A percentile compares a stretch with the other conserved stretches of the same genome.
phyloP scores from a whole-genome alignment of 2,888 invertebrate genomes.

The Drosophila tanythrix region DNA sequence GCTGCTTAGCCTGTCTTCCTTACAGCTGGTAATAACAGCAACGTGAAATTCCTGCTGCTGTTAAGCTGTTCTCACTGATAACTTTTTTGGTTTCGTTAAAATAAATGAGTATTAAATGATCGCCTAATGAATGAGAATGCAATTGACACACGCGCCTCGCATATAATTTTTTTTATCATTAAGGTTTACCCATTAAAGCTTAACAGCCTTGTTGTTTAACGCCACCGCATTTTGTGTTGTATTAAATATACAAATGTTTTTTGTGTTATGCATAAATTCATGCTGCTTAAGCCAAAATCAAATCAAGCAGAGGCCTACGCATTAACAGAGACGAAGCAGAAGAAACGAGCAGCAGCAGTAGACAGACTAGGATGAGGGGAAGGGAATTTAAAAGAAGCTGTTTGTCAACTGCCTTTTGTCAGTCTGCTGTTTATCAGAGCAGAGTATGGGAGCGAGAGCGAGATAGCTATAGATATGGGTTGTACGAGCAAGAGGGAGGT shows the following conservation, averaged over 20 bases:
- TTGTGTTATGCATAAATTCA: conserved; percentile 57
- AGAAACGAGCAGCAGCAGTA: background rate
- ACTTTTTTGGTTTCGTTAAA: background rate
- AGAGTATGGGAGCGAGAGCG: background rate
- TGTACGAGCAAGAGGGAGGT: background rate
- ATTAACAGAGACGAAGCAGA: conserved; percentile 15
- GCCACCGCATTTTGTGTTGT: conserved; percentile 28
- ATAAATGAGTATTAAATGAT: conserved; percentile 18
- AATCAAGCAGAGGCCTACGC: conserved; percentile 56
- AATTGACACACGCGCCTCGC: conserved; percentile 36
- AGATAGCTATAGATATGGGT: background rate
- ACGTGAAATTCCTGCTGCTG: background rate
- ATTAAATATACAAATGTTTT: conserved; percentile 10
- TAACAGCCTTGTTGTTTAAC: conserved; percentile 46
- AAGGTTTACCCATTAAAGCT: conserved; percentile 30
- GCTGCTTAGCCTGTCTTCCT: background rate
- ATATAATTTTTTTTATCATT: background rate
- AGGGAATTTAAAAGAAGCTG: conserved; percentile 42
- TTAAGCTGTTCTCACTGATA: conserved; percentile 2
- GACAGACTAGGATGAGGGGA: background rate
- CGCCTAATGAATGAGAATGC: conserved; percentile 13
- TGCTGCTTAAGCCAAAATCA: conserved; percentile 33
- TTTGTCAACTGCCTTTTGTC: conserved; percentile 62
- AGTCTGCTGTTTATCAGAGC: conserved; percentile 8
- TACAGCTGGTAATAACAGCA: conserved; percentile 16